Conservation (phyloP, 2,888 invertebrate genomes). For the Strigamia transsilvanica region DNA sequence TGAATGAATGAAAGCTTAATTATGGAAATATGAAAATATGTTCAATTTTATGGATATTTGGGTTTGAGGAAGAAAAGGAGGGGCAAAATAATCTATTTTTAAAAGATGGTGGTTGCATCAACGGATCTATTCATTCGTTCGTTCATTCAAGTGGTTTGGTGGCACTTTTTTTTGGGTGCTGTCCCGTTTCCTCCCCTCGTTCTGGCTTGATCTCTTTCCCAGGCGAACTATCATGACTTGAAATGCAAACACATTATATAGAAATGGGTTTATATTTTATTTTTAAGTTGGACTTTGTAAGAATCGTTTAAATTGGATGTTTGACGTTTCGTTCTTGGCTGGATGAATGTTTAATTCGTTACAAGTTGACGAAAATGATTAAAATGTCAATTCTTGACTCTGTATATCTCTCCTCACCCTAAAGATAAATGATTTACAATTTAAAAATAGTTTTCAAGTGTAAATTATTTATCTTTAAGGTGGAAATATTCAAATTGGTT, state of each 20-base stretch:
- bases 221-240: background rate
- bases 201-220: slow-evolving; percentile 16
- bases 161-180: background rate
- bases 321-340: too few species aligned
- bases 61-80: background rate
- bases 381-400: too few species aligned
- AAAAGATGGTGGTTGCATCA: background rate
- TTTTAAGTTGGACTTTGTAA: background rate
- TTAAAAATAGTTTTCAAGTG: too few species aligned
- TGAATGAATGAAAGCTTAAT: background rate
- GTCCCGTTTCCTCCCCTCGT: background rate
- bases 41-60: background rate
- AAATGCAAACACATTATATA: background rate
- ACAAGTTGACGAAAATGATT: background rate
- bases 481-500: background rate
- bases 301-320: background rate
- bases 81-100: background rate
- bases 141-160: slow-evolving; percentile 21
- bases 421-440: background rate
- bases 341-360: too few species aligned
- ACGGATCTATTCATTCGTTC: slow-evolving; percentile 34
- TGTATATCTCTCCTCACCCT: too few species aligned
- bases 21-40: background rate
- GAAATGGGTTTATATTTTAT: background rate
- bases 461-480: background rate